These are phyloP conservation scores for Spinibarbus caldwelli DNA, from an alignment of 2,797 vertebrate species.

Conservation along the genomic window DNA sequence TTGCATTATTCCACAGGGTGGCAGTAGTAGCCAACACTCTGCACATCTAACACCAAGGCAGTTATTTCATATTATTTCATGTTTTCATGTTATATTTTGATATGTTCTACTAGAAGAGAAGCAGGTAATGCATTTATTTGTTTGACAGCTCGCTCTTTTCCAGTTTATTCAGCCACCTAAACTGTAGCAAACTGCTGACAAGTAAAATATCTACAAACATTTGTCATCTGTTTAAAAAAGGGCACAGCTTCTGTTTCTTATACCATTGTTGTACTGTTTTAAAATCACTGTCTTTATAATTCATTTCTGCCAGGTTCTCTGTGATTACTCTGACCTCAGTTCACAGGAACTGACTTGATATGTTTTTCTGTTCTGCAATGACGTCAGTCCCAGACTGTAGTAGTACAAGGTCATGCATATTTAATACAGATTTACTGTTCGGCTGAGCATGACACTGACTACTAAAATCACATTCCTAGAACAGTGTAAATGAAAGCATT, in stretches of 20 bases:
- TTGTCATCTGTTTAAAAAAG: neutral
- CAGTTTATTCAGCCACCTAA: neutral
- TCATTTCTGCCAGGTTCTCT: neutral
- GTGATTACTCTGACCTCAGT: neutral
- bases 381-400: conserved; percentile 29
- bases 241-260: neutral
- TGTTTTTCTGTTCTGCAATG: conserved; percentile 29
- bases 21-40: conserved; percentile 20
- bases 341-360: conserved; percentile 14
- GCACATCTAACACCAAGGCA: no score
- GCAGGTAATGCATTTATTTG: neutral
- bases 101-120: neutral
- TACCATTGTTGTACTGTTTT: neutral
- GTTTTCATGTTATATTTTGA: neutral
- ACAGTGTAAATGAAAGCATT: neutral
- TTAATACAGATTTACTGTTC: conserved; percentile 3
- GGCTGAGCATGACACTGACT: neutral
- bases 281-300: neutral
- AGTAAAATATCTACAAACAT: neutral
- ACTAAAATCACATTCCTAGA: conserved; percentile 2
- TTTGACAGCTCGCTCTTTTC: neutral
- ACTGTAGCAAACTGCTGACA: neutral
- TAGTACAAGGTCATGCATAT: conserved; percentile 23
- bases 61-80: neutral
- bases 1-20: conserved; percentile 22